Evolutionary conservation across 2,888 invertebrate species (phyloP).

Genomic region (Loripinus fragilis): DNA sequence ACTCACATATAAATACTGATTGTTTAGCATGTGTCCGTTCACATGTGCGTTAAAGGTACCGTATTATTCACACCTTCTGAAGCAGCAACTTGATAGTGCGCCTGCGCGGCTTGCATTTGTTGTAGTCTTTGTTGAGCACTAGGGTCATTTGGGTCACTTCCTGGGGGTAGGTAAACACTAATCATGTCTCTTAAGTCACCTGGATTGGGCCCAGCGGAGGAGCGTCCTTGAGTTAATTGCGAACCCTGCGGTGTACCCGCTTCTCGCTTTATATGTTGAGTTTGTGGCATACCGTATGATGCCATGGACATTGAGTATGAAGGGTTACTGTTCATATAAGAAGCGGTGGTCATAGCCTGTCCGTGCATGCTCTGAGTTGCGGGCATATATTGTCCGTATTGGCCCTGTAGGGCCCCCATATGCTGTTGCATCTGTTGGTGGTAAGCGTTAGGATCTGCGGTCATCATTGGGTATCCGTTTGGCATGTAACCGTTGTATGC

Average conservation of each 20-base stretch:
- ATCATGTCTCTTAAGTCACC: conserved; percentile 90
- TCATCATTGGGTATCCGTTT: conserved; percentile 94
- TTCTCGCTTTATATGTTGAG: conserved; percentile 74
- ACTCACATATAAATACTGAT: conserved; percentile 56
- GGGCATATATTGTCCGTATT: conserved; percentile 91
- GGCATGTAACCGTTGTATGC: conserved; percentile 96
- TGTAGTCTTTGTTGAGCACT: conserved; percentile 72
- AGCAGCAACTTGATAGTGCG: conserved; percentile 84
- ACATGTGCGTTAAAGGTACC: conserved; percentile 88
- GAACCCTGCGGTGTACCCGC: conserved; percentile 77
- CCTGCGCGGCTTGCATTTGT: conserved; percentile 61
- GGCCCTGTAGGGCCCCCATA: conserved; percentile 75
- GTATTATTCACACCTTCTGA: conserved; percentile 85
- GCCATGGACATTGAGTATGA: conserved; percentile 84
- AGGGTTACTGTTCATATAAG: conserved; percentile 89
- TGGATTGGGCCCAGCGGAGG: conserved; percentile 62
- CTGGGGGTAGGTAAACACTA: conserved; percentile 89
- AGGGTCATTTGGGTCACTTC: conserved; percentile 80
- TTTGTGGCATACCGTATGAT: conserved; percentile 75
- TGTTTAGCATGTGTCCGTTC: conserved; percentile 40
- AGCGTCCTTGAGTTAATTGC: conserved; percentile 81
- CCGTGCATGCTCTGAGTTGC: conserved; percentile 74
- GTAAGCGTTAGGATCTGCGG: conserved; percentile 88
- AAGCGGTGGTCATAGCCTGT: conserved; percentile 84
- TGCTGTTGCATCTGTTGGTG: conserved; percentile 86